Evolutionary conservation across 1,140 invertebrate species (phyloP).

Genomic region (Magallana angulata): DNA sequence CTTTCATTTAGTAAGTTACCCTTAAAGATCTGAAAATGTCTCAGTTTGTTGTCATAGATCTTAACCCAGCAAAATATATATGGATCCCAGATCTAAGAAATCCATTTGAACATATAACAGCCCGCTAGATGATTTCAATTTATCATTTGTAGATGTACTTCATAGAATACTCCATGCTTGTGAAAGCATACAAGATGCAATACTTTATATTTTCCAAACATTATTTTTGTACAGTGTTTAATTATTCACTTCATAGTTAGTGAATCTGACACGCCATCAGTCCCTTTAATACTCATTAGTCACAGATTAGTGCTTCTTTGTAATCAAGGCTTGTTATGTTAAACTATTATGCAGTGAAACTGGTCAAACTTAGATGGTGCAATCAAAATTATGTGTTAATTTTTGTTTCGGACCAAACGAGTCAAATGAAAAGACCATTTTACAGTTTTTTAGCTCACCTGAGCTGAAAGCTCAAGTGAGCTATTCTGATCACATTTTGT

Average conservation of each 20-base stretch:
- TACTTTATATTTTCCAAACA: neutral
- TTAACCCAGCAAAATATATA: neutral
- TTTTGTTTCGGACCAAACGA: too few species aligned
- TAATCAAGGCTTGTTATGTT: neutral
- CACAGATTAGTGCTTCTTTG: neutral
- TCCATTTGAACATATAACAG: neutral
- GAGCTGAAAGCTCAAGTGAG: too few species aligned
- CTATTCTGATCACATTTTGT: too few species aligned
- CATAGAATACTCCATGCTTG: neutral
- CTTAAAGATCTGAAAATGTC: too few species aligned
- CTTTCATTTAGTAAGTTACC: too few species aligned
- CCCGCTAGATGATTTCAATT: neutral
- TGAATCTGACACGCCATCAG: neutral
- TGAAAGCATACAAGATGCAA: neutral
- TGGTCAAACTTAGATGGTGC: too few species aligned
- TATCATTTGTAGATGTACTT: neutral
- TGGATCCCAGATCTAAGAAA: slow-evolving; percentile 34
- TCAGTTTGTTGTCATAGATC: too few species aligned
- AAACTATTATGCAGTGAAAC: neutral
- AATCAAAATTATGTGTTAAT: too few species aligned
- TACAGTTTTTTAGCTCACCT: too few species aligned
- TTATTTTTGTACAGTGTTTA: slow-evolving; percentile 22
- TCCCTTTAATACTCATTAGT: slow-evolving; percentile 13
- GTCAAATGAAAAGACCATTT: too few species aligned
- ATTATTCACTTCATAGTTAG: neutral